Conservation (phyloP, 2,113 vertebrate species). For the Tyto alba region DNA sequence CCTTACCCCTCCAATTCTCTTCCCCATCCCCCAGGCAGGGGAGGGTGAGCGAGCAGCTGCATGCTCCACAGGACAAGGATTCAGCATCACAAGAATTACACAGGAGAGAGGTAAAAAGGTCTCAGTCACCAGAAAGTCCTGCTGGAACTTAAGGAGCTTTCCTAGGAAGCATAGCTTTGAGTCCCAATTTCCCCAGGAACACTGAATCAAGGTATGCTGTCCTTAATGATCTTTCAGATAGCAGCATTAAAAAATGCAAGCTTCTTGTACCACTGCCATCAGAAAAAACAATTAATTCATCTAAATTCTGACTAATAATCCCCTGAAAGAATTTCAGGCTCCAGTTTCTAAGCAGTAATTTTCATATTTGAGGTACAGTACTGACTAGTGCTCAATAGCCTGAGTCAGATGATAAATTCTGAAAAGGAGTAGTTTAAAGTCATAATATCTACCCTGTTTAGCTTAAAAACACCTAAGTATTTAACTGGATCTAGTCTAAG, state of each 20-base stretch:
- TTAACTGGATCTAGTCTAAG: background rate
- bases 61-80: background rate
- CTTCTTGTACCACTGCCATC: background rate
- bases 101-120: background rate
- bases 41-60: too few species aligned
- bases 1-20: too few species aligned
- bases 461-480: background rate
- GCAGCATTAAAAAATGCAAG: background rate
- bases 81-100: background rate
- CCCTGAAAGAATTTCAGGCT: background rate
- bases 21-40: too few species aligned
- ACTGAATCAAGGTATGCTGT: background rate
- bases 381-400: background rate
- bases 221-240: background rate
- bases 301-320: background rate
- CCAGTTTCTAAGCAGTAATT: background rate
- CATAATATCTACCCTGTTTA: background rate
- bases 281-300: background rate
- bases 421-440: background rate
- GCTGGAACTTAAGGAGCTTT: background rate
- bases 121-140: background rate
- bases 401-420: background rate
- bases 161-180: background rate
- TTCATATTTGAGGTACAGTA: background rate
- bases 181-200: background rate